phyloP scores from a whole-genome alignment of 1,140 invertebrate species.

The Rhopalosiphum maidis region DNA sequence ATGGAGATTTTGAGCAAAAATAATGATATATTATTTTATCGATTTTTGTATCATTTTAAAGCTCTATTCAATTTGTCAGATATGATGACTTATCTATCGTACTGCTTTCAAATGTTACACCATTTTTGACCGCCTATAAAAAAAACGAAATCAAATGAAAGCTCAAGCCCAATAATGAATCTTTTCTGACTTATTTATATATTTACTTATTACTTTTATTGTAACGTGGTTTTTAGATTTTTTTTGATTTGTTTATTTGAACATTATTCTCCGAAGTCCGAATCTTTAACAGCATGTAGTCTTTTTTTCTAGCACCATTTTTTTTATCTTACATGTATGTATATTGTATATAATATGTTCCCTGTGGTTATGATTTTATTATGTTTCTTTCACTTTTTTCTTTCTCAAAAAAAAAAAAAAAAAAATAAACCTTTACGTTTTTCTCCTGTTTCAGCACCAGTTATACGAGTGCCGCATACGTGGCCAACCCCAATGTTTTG shows the following conservation, averaged over 20 bases:
- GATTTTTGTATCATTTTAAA: background rate
- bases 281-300: background rate
- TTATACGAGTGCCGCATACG: constrained; percentile 74
- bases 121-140: background rate
- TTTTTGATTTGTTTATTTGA: background rate
- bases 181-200: no score
- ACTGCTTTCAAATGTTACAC: background rate
- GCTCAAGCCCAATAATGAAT: background rate
- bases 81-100: background rate
- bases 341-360: background rate
- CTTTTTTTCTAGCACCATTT: background rate
- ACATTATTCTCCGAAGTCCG: background rate
- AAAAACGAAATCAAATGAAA: background rate
- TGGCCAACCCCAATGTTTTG: constrained; percentile 70
- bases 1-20: background rate
- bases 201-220: background rate
- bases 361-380: background rate
- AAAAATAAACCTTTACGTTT: background rate
- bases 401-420: background rate
- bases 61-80: background rate
- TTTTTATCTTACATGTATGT: background rate
- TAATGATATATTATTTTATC: background rate
- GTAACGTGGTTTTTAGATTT: background rate
- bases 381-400: background rate
- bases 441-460: constrained; percentile 65